Evolutionary conservation across 2,888 invertebrate species (phyloP).

Genomic region (Tethea ocularis): DNA sequence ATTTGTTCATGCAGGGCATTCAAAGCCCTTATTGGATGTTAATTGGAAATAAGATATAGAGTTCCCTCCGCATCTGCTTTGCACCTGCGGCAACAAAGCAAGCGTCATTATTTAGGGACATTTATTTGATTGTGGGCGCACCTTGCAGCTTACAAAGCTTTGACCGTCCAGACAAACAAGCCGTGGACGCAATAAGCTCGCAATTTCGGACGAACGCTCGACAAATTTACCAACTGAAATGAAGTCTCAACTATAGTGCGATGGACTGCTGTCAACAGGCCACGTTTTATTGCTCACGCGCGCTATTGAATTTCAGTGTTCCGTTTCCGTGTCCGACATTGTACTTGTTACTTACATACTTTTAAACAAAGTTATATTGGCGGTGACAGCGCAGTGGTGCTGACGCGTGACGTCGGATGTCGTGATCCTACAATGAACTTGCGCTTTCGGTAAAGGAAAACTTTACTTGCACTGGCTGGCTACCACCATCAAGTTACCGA

Average conservation of each 20-base stretch:
- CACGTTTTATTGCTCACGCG: constrained; percentile 73
- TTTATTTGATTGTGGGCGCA: constrained; percentile 64
- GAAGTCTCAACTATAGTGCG: constrained; percentile 70
- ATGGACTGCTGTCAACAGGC: constrained; percentile 69
- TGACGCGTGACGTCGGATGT: no score
- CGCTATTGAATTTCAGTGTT: constrained; percentile 69
- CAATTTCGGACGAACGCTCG: constrained; percentile 72
- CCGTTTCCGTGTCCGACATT: constrained; percentile 51
- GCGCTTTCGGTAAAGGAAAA: no score
- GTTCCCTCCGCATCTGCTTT: background rate
- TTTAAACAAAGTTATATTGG: background rate
- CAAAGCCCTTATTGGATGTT: background rate
- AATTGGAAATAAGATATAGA: background rate
- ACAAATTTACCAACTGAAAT: constrained; percentile 80
- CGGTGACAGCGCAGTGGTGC: background rate
- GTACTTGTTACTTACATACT: constrained; percentile 11
- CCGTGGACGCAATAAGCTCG: constrained; percentile 75
- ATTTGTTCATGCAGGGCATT: background rate
- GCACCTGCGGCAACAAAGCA: constrained; percentile 21
- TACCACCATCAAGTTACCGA: no score
- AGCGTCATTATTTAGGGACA: constrained; percentile 49
- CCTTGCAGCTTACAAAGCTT: constrained; percentile 74
- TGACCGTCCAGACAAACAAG: constrained; percentile 69
- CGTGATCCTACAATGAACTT: no score
- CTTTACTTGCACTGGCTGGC: no score